Conservation (phyloP, 2,888 invertebrate species). For the Congeria kusceri region DNA sequence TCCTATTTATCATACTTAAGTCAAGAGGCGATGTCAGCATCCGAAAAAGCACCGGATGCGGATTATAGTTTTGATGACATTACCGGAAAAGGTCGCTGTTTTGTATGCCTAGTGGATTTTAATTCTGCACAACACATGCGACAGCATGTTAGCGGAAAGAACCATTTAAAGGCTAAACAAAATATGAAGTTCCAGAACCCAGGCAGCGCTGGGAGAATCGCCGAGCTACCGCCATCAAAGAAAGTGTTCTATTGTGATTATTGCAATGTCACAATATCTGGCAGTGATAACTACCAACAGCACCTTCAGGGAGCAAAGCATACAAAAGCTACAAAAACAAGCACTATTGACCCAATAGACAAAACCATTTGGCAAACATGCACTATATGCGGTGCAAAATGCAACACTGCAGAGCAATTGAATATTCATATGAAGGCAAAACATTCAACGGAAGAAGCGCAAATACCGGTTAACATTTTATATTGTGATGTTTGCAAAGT, state of each 20-base stretch:
- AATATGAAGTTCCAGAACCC: constrained; percentile 7
- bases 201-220: constrained; percentile 60
- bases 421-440: constrained; percentile 15
- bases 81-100: constrained; percentile 61
- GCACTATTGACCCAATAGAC: background rate
- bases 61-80: constrained; percentile 43
- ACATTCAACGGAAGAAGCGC: background rate
- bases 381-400: constrained; percentile 16
- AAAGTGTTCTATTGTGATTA: constrained; percentile 67
- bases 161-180: constrained; percentile 63
- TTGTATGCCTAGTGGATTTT: constrained; percentile 65
- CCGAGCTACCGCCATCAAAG: constrained; percentile 28
- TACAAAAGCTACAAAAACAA: constrained; percentile 46
- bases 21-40: no score
- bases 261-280: constrained; percentile 72
- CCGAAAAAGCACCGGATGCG: background rate
- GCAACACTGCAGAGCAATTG: constrained; percentile 42
- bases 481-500: constrained; percentile 73
- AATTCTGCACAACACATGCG: constrained; percentile 63
- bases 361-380: constrained; percentile 19
- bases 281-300: constrained; percentile 72
- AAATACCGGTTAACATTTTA: background rate
- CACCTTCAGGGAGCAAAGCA: constrained; percentile 75
- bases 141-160: constrained; percentile 69
- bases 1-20: no score